Evolutionary conservation across 2,113 vertebrate genomes (phyloP).

Genomic region (Hypanus sabinus): DNA sequence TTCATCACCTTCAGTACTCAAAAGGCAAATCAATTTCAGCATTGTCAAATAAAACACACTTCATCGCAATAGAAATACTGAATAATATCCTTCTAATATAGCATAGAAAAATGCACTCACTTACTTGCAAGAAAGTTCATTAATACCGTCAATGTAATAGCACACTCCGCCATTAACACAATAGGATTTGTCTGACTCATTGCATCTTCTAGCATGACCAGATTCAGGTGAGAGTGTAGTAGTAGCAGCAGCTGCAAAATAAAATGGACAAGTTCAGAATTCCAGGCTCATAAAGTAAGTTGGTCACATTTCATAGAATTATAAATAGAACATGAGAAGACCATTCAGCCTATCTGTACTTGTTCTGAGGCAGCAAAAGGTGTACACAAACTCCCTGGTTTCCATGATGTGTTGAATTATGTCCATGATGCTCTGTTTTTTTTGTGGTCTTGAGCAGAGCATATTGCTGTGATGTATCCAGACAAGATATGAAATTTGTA

Average conservation of each 20-base stretch:
- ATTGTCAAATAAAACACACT: conserved; percentile 6
- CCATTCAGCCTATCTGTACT: not conserved
- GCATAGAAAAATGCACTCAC: conserved; percentile 53
- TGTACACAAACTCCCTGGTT: too few relatives aligned
- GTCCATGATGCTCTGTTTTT: too few relatives aligned
- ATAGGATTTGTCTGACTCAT: conserved; percentile 87
- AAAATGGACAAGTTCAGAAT: conserved; percentile 11
- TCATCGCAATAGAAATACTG: not conserved
- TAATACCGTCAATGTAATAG: conserved; percentile 95
- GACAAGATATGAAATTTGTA: too few relatives aligned
- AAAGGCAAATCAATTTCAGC: not conserved
- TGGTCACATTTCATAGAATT: not conserved
- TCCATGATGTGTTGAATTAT: too few relatives aligned
- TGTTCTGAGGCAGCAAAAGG: too few relatives aligned
- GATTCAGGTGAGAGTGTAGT: conserved; percentile 77
- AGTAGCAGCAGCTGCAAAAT: conserved; percentile 19
- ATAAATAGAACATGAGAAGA: not conserved
- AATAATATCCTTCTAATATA: conserved; percentile 17
- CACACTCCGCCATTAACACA: conserved; percentile 95
- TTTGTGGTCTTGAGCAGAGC: too few relatives aligned
- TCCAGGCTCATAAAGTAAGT: not conserved
- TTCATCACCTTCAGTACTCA: conserved; percentile 14
- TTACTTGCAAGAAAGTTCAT: conserved; percentile 96
- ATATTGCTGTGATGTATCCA: too few relatives aligned
- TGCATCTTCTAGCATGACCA: conserved; percentile 88